Evolutionary conservation across 2,797 vertebrate genomes (phyloP), one percentile per base, ranked within the genome.

Genomic region (Microctenopoma stevenorrisi): DNA sequence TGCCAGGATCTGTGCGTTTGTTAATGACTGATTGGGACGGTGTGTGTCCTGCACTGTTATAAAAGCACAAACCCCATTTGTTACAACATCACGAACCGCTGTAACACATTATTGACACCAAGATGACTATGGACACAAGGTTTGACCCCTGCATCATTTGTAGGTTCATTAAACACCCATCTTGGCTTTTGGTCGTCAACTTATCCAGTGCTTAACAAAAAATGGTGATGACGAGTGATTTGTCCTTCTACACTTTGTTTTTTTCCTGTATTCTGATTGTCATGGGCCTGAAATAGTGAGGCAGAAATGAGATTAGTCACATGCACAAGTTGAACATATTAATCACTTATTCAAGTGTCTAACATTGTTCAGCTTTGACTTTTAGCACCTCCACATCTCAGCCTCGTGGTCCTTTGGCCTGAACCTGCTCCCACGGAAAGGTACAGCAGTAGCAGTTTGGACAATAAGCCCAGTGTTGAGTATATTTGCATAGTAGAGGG

Each of bases 401-500:
- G 60, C 40, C 56, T 22, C 63, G 66, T 18, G 8, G 66, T 44
- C 56, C 22, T 68, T 69, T 25, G 8, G 69, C 64, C 69, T 13
- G 57, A 44, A 33, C 40, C n/a, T 47, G 48, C 56, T 66, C 47
- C 10, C 60, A 55, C 26, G 7, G 7, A 69, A 56, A 66, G 37
- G 57, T 43, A 40, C 30, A 38, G 48, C 46, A 55, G 47, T 12
- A 30, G 42, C 74, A 25, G 59, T 28, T 54, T 1, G 52, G 82
- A 87, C 84, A 81, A 83, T 84, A 52, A 83, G 47, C 51, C 55
- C 59, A 64, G 63, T 79, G 75, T 81, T 68, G 53, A 46, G 72
- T 33, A 71, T 82, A 86, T 91, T 91, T 90, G 87, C 84, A 86
- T 86, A 50, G 60, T 38, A 18, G 38, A 46, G 43, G 59, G 72